Percentiles rank a stretch among this genome's conserved stretches.
Conservation (phyloP, 1,140 invertebrate genomes). For the Eupristina koningsbergeri region DNA sequence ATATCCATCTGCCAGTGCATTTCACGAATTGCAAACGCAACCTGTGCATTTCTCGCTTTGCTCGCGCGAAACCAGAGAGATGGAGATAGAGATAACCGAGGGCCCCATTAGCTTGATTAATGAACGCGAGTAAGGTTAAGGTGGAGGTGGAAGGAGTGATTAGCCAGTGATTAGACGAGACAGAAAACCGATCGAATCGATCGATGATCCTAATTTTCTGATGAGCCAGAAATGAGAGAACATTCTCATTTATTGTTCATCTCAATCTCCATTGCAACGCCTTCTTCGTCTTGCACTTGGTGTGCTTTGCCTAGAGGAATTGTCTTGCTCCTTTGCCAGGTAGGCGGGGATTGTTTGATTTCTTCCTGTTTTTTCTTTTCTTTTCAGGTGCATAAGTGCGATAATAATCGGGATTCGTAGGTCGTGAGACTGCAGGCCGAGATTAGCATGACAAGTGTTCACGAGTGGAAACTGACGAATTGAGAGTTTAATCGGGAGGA, state of each 20-base stretch:
- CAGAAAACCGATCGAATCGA: constrained; percentile 21
- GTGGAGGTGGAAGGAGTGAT: not conserved
- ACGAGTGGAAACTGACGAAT: too few species aligned
- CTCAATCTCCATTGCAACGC: too few species aligned
- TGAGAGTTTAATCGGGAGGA: too few species aligned
- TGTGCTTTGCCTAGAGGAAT: not conserved
- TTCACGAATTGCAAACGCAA: too few species aligned
- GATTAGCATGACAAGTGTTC: not conserved
- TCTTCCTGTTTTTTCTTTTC: not conserved
- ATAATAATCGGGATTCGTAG: not conserved
- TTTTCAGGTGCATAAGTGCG: constrained; percentile 1
- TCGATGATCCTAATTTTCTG: constrained; percentile 30
- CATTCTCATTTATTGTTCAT: too few species aligned
- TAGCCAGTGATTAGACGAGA: not conserved
- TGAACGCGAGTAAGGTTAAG: constrained; percentile 11
- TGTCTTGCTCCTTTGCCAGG: not conserved
- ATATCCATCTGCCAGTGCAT: too few species aligned
- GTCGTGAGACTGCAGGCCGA: not conserved
- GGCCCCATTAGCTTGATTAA: constrained; percentile 41
- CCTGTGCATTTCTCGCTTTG: not conserved
- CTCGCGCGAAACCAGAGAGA: not conserved
- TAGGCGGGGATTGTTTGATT: too few species aligned
- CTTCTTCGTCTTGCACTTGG: not conserved
- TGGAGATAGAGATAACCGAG: not conserved
- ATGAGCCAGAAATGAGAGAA: constrained; percentile 16